phyloP scores from a whole-genome alignment of 2,113 vertebrate genomes.

The Vimba vimba region DNA sequence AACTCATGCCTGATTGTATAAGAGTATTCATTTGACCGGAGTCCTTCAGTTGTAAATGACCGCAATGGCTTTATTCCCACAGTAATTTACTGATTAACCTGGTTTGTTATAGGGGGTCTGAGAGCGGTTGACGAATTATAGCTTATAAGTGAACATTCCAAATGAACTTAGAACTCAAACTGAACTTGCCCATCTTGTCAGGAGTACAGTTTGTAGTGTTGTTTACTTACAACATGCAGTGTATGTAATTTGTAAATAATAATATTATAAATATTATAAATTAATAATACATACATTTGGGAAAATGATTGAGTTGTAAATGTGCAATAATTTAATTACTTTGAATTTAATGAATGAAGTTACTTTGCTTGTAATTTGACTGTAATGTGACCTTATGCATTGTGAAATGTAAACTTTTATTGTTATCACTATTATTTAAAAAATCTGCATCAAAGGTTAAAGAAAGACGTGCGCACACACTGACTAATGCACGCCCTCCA shows the following conservation, averaged over 20 bases:
- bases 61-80: background rate
- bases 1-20: background rate
- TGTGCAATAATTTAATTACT: background rate
- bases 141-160: background rate
- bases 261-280: too few relatives aligned
- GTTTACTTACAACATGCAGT: too few relatives aligned
- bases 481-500: constrained; percentile 46
- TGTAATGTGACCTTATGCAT: background rate
- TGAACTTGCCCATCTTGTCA: background rate
- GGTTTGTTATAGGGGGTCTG: background rate
- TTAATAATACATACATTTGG: too few relatives aligned
- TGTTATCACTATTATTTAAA: background rate
- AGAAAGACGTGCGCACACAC: constrained; percentile 27
- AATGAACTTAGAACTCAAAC: background rate
- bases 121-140: background rate
- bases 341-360: background rate
- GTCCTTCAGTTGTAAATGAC: background rate
- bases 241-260: too few relatives aligned
- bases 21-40: background rate
- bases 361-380: background rate
- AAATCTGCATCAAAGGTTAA: background rate
- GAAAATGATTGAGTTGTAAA: background rate
- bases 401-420: background rate
- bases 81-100: constrained; percentile 5
- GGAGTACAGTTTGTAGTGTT: background rate